Evolutionary conservation across 2,888 invertebrate genomes (phyloP).

Genomic region (Aphodius sticticus): DNA sequence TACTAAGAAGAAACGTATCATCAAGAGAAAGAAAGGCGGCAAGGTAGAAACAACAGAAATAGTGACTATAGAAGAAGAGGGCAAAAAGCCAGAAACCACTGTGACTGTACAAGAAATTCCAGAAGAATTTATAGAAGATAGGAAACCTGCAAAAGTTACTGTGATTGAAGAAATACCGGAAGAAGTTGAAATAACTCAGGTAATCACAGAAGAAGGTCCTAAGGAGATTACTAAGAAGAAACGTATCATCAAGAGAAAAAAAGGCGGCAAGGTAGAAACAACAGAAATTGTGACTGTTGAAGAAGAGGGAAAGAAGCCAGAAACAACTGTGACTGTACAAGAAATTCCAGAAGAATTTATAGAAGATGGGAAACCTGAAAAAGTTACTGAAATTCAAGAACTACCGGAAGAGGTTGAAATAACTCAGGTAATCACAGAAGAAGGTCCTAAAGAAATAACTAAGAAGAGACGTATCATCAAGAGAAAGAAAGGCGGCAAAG

Average conservation of each 20-base stretch:
- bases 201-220: constrained; percentile 39
- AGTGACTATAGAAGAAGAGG: no score
- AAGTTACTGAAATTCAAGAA: constrained; percentile 47
- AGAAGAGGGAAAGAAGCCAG: constrained; percentile 44
- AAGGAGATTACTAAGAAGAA: constrained; percentile 46
- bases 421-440: constrained; percentile 56
- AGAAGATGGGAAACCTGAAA: constrained; percentile 43
- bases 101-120: no score
- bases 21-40: no score
- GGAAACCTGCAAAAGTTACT: constrained; percentile 38
- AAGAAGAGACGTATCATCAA: constrained; percentile 50
- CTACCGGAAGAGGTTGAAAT: constrained; percentile 47
- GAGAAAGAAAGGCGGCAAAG: constrained; percentile 47
- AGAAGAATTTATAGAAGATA: constrained; percentile 31
- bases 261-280: constrained; percentile 39
- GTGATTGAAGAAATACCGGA: constrained; percentile 40
- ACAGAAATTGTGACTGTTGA: constrained; percentile 47
- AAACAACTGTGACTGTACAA: constrained; percentile 39
- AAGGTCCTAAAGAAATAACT: constrained; percentile 52
- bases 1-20: no score
- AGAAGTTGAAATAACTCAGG: constrained; percentile 47
- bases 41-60: no score
- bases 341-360: constrained; percentile 26
- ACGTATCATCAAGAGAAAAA: constrained; percentile 47
- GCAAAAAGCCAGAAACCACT: no score